These are phyloP conservation scores for Melieria omissa DNA, from an alignment of 2,888 invertebrate species.

Conservation along the genomic window DNA sequence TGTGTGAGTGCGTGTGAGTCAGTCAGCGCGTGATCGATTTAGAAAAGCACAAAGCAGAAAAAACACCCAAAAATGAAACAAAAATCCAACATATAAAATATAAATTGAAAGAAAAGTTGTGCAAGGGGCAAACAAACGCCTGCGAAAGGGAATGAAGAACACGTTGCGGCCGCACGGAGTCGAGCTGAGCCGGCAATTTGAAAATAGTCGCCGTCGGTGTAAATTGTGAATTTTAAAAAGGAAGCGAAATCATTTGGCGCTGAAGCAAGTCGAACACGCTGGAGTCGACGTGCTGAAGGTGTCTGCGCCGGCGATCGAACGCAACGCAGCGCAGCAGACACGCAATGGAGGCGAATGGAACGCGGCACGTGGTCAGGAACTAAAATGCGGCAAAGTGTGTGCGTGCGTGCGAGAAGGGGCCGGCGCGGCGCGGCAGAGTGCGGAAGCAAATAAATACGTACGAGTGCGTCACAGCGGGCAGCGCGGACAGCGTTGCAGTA, in stretches of 20 bases:
- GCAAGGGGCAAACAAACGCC: too few species aligned
- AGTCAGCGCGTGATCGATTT: slow-evolving; percentile 38
- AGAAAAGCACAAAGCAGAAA: not conserved
- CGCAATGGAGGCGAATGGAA: slow-evolving; percentile 42
- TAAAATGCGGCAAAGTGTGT: slow-evolving; percentile 39
- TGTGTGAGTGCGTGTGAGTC: too few species aligned
- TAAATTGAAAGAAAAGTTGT: not conserved
- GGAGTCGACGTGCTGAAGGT: not conserved
- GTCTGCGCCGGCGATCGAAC: slow-evolving; percentile 20
- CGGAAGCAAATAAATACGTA: slow-evolving; percentile 15
- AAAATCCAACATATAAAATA: not conserved
- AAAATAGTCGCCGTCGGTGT: slow-evolving; percentile 25
- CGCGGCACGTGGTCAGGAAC: slow-evolving; percentile 60
- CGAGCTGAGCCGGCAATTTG: not conserved
- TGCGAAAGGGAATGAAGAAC: not conserved
- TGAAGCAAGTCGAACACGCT: not conserved
- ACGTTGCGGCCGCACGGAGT: not conserved
- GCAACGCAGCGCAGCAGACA: slow-evolving; percentile 43
- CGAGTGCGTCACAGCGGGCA: slow-evolving; percentile 46
- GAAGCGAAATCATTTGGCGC: slow-evolving; percentile 47
- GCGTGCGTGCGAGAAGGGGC: slow-evolving; percentile 23
- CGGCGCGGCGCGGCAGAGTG: slow-evolving; percentile 22
- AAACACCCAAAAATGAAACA: slow-evolving; percentile 1
- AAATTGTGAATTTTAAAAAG: slow-evolving; percentile 65
- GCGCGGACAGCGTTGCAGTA: slow-evolving; percentile 33